Percentiles rank a stretch among this genome's conserved stretches.
Conservation (phyloP, 1,140 invertebrate species). For the Hyles vespertilio region DNA sequence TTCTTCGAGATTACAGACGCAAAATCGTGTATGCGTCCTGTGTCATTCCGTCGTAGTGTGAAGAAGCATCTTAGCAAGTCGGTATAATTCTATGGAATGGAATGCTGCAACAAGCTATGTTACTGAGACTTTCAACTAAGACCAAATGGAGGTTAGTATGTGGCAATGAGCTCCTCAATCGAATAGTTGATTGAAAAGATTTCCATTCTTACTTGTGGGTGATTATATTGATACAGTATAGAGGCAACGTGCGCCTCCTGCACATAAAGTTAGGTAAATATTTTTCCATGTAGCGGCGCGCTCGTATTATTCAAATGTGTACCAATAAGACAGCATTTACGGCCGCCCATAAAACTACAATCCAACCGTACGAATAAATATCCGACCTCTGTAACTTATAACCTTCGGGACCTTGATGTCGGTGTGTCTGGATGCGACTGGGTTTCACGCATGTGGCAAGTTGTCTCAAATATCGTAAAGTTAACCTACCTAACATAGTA, state of each 20-base stretch:
- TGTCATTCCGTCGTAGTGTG: no score
- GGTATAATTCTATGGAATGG: no score
- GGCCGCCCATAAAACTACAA: conserved; percentile 68
- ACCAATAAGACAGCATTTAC: conserved; percentile 68
- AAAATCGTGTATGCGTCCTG: no score
- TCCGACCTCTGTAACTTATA: conserved; percentile 69
- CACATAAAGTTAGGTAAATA: conserved; percentile 43
- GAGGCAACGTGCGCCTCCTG: not conserved
- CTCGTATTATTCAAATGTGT: conserved; percentile 71
- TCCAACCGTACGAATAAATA: conserved; percentile 70
- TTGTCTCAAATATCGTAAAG: not conserved
- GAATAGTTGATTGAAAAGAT: no score
- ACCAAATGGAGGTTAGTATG: no score
- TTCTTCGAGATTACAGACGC: no score
- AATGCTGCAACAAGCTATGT: no score
- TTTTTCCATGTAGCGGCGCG: conserved; percentile 52
- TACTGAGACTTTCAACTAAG: no score
- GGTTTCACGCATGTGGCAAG: not conserved
- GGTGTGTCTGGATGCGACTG: conserved; percentile 22
- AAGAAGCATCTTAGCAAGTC: no score
- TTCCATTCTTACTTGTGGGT: not conserved
- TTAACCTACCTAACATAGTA: no score
- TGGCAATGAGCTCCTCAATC: no score
- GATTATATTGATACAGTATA: not conserved
- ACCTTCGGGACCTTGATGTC: conserved; percentile 36